Evolutionary conservation across 1,140 invertebrate species (phyloP).

Genomic region (Caenorhabditis inopinata): DNA sequence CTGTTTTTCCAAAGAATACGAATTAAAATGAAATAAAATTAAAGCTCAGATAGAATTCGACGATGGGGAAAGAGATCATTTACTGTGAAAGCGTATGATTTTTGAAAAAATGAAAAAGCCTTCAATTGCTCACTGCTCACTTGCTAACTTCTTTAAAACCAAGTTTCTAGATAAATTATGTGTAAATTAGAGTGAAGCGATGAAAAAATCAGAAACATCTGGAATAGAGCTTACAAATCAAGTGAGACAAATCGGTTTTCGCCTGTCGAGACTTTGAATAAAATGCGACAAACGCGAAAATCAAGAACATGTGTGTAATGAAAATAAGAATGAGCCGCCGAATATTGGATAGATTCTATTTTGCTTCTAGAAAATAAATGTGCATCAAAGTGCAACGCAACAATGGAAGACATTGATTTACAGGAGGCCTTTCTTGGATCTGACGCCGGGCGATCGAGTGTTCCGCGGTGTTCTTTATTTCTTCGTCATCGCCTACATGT

Average conservation of each 20-base stretch:
- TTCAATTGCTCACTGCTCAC: too few relatives aligned
- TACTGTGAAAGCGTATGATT: too few relatives aligned
- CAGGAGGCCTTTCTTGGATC: conserved; percentile 74
- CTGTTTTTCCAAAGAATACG: too few relatives aligned
- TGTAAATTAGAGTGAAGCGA: conserved; percentile 20
- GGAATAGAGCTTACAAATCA: conserved; percentile 18
- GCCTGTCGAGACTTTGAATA: background rate
- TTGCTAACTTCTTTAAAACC: background rate
- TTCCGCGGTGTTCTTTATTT: conserved; percentile 88
- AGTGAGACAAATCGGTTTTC: conserved; percentile 25
- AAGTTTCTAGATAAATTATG: background rate
- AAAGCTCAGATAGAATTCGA: too few relatives aligned
- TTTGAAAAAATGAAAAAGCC: too few relatives aligned
- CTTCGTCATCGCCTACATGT: conserved; percentile 83
- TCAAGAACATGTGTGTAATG: conserved; percentile 1
- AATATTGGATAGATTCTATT: too few relatives aligned
- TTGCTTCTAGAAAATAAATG: too few relatives aligned
- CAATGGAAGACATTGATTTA: conserved; percentile 6
- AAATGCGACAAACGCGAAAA: background rate
- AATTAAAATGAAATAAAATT: too few relatives aligned
- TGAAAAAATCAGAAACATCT: conserved; percentile 28
- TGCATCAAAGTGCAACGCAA: background rate
- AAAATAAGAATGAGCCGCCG: background rate
- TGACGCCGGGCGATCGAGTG: conserved; percentile 73
- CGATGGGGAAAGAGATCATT: too few relatives aligned